Base-by-base conservation (phyloP, 2,888 invertebrate species). In the Orthonevra nobilis region DNA sequence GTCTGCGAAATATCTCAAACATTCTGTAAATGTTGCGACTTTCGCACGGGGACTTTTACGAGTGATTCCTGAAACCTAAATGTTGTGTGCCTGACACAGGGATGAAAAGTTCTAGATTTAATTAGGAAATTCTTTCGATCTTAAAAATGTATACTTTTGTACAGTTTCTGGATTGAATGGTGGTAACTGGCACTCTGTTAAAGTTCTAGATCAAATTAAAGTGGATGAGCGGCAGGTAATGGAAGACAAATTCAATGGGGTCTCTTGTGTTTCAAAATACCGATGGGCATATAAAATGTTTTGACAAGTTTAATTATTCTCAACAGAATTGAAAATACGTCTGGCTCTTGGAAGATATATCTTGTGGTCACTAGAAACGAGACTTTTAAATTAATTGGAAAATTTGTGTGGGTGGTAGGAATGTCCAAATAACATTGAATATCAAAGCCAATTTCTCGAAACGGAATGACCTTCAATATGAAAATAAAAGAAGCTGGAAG, bases 91-190 rank as follows among this genome's bases (percentile, higher is more conserved):
- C 36, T 58, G 66, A 58, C 58, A 66, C 14, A 50, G 58, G 50
- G 58, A 68, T 44, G 58, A 38, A 70, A 77, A 77, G 42, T 77
- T 70, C 63, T 63, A 63, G 52, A 77, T 77, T 77, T 70, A 77
- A 77, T 77, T 77, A 77, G 58, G 64, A 70, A 77, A 77, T 77
- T 70, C 70, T 70, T 70, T 32, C 50, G 42, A 63, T 40, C 44
- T 23, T 64, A 73, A 38, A 58, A 70, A 70, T 77, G 63, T 64
- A 64, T 63, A 63, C 56, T 42, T 63, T 56, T 54, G 40, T 63
- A 64, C 70, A 63, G 48, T 63, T 70, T 63, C 63, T 50, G 61
- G 36, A 48, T 54, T 68, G 60, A 68, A 54, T 52, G 46, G 44
- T 48, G 46, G 61, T 52, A 60, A 74, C 66, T 68, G 52, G 19